These are phyloP conservation scores for Pipa parva DNA, from an alignment of 2,113 vertebrate species.

Conservation along the genomic window DNA sequence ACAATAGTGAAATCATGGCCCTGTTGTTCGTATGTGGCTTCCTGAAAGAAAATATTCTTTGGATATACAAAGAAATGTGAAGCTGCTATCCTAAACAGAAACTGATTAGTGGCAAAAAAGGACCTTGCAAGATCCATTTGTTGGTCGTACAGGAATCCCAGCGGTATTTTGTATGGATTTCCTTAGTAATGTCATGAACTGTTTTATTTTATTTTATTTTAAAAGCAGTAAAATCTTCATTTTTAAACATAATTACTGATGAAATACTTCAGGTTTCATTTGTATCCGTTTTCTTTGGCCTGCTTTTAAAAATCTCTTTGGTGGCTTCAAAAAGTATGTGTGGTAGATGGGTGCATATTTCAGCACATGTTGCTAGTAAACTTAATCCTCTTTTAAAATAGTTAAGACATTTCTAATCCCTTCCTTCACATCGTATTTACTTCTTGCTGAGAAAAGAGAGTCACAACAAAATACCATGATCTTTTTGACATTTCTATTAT, in stretches of 20 bases:
- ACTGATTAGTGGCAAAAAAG: constrained; percentile 4
- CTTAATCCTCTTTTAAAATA: constrained; percentile 37
- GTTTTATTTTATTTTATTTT: constrained; percentile 13
- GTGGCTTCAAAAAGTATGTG: constrained; percentile 29
- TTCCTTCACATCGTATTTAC: constrained; percentile 18
- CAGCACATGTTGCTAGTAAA: constrained; percentile 33
- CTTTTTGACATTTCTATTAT: constrained; percentile 16
- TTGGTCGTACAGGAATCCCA: background rate
- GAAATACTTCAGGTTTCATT: constrained; percentile 24
- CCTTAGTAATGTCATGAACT: constrained; percentile 12
- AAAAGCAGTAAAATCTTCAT: constrained; percentile 20
- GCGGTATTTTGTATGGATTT: background rate
- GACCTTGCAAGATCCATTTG: background rate
- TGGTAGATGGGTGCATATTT: constrained; percentile 33
- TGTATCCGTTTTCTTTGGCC: constrained; percentile 25
- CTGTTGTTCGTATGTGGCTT: constrained; percentile 1
- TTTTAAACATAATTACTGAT: constrained; percentile 26
- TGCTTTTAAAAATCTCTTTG: constrained; percentile 27
- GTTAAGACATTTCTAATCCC: constrained; percentile 31
- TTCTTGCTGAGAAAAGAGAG: constrained; percentile 6
- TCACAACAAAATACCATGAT: constrained; percentile 1
- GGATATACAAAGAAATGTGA: constrained; percentile 13
- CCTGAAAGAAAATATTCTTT: constrained; percentile 13
- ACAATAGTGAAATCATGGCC: constrained; percentile 7
- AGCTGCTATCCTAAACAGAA: constrained; percentile 7